phyloP scores from a whole-genome alignment of 2,113 vertebrate species.

The Aldabrachelys gigantea region DNA sequence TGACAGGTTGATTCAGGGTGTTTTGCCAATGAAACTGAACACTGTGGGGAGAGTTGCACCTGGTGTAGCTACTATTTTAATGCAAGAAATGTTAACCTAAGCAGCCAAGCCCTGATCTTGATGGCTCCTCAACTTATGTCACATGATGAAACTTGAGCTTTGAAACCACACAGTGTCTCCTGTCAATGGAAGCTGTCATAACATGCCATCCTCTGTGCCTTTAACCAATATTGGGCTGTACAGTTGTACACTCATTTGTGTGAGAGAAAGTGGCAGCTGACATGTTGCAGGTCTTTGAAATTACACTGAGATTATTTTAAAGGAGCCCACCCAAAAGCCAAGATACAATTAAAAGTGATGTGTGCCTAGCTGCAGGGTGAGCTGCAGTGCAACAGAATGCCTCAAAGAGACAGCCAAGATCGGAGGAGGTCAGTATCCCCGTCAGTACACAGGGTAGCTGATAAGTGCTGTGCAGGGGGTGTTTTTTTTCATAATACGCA shows the following conservation, averaged over 20 bases:
- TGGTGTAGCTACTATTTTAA: conserved; percentile 82
- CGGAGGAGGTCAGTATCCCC: background rate
- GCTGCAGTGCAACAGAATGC: background rate
- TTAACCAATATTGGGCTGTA: background rate
- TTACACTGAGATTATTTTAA: background rate
- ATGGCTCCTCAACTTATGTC: conserved; percentile 67
- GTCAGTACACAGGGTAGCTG: background rate
- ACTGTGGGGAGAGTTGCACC: conserved; percentile 78
- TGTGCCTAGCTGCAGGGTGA: background rate
- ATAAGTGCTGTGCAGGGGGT: background rate
- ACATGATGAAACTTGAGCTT: conserved; percentile 81
- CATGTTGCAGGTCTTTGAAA: background rate
- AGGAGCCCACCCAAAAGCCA: background rate
- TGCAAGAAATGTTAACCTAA: conserved; percentile 75
- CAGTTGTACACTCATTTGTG: background rate
- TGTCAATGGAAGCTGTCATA: conserved; percentile 64
- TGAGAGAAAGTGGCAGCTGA: conserved; percentile 8
- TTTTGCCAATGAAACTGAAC: conserved; percentile 80
- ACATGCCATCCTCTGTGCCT: conserved; percentile 59
- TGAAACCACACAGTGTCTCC: conserved; percentile 45
- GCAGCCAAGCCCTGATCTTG: conserved; percentile 59
- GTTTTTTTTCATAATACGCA: background rate
- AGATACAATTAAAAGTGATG: rapidly evolving
- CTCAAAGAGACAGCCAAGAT: rapidly evolving
- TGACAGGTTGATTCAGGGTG: conserved; percentile 56